A percentile compares a stretch with the other conserved stretches of the same genome.
Conservation (phyloP, 2,797 vertebrate genomes). For the Leptatherina wallacei region DNA sequence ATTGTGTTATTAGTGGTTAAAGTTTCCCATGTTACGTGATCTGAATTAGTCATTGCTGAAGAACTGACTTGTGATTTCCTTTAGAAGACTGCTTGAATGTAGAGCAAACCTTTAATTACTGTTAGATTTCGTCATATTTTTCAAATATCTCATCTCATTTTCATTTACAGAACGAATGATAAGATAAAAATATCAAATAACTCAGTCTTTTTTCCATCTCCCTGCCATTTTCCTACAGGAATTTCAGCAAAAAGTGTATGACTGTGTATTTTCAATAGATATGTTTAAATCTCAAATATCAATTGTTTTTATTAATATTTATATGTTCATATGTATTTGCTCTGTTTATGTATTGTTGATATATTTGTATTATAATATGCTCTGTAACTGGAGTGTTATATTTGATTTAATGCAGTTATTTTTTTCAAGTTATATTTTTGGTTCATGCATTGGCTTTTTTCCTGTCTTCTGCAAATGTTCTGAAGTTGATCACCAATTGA, state of each 20-base stretch:
- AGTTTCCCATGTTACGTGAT: constrained; percentile 41
- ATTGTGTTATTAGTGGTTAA: constrained; percentile 35
- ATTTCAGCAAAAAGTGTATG: constrained; percentile 64
- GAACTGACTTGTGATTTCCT: constrained; percentile 62
- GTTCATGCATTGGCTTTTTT: constrained; percentile 21
- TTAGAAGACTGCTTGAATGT: constrained; percentile 86
- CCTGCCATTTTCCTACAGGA: constrained; percentile 42
- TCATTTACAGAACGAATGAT: constrained; percentile 15
- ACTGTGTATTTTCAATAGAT: constrained; percentile 75
- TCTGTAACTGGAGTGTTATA: constrained; percentile 37
- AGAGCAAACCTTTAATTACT: constrained; percentile 54
- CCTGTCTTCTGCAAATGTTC: constrained; percentile 2
- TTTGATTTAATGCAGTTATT: constrained; percentile 38
- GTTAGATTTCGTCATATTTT: constrained; percentile 37
- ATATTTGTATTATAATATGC: constrained; percentile 50
- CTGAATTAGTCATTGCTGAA: constrained; percentile 18
- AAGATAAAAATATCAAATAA: constrained; percentile 14
- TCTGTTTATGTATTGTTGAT: constrained; percentile 52
- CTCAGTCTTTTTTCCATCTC: constrained; percentile 18
- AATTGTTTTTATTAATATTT: constrained; percentile 75
- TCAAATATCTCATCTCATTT: constrained; percentile 61
- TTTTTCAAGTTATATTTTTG: not conserved
- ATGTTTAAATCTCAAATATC: constrained; percentile 67
- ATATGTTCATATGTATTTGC: constrained; percentile 66
- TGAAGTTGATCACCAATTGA: constrained; percentile 12